Base-by-base conservation (phyloP, 92 coral and sea anemone genomes). In the Epizoanthus scotinus region DNA sequence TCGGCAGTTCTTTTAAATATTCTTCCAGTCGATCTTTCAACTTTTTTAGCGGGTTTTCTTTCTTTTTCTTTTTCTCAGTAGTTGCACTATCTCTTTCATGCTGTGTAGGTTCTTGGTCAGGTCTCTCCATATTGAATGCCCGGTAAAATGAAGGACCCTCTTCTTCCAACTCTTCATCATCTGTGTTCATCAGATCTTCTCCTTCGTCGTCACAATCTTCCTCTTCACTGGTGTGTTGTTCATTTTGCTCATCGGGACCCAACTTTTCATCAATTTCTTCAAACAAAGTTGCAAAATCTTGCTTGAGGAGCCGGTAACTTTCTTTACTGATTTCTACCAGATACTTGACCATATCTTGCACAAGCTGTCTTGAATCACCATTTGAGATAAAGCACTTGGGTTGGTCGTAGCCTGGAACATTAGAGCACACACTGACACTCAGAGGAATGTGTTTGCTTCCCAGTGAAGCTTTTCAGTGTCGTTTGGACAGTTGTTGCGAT, bases 391-490 rank as follows among this genome's bases (percentile, higher is more conserved):
- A 83, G 59, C 87, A 83, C 26, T 68, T 70, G 25, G 82, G 84
- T 17, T 59, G 19, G 6, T 68, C 42, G 19, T 54, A 83, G 36
- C 61, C 67, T 5, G 90, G 86, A 26, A 87, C 84, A 50, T 87
- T 87, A 25, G 84, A 77, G 67, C 87, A 78, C 2, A 79, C 79
- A n/a, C 85, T 83, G 12, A 72, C 84, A 18, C 84, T 77, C 20
- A 81, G 40, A 0, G 91, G 87, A 0, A 84, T 64, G 8, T 87
- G 91, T 31, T 87, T 73, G 84, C 85, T 15, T 42, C 60, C 87
- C 91, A 87, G 63, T 78, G 36, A 36, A 83, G 70, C 27, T 84
- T 87, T 19, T 73, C 78, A 0, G 86, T 64, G 24, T 73, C 22
- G 22, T 81, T 50, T 0, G 71, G 83, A 12, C 27, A 29, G 6